Base-by-base conservation (phyloP, 2,797 vertebrate genomes). In the Leptatherina wallacei region DNA sequence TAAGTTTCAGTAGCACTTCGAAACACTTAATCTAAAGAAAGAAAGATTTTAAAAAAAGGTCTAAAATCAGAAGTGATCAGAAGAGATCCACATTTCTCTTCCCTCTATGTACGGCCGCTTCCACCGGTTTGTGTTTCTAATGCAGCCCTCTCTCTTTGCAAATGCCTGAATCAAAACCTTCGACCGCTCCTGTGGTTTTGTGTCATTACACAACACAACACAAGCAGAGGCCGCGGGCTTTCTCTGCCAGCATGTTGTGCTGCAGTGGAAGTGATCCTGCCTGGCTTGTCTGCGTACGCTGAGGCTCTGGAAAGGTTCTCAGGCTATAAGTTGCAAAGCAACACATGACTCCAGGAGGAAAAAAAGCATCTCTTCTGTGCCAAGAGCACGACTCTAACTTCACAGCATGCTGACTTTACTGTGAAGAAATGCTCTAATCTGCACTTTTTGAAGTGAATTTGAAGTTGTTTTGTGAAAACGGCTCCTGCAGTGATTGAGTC, bases 381-480 rank as follows among this genome's bases (percentile, higher is more conserved):
- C 88, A 73, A 73, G 69, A 72, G 77, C 61, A 55, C 59, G 63
- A 55, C 81, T 88, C 81, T 72, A 69, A 79, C 86, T 83, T 85
- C 71, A 63, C 77, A 49, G 12, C 11, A 52, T 71, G 67, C 77
- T 79, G 49, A 71, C 47, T 72, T 66, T 75, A 55, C 54, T 83
- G 60, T 69, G 61, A 77, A 66, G 71, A 70, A 76, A 78, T 61
- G 70, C 44, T 56, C 60, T 78, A 56, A 89, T 73, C 65, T 62
- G 42, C 61, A 32, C 66, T 40, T 61, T 75, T 60, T 81, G 8
- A 22, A 20, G 44, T 80, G 75, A 89, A 55, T 70, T 64, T 68
- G 72, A 83, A 84, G 82, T 71, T 75, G 68, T 75, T 89, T 79
- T 78, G 80, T 81, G 73, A 77, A 78, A 88, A 62, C 82, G 80